phyloP scores from a whole-genome alignment of 2,113 vertebrate species.

The Pan paniscus region DNA sequence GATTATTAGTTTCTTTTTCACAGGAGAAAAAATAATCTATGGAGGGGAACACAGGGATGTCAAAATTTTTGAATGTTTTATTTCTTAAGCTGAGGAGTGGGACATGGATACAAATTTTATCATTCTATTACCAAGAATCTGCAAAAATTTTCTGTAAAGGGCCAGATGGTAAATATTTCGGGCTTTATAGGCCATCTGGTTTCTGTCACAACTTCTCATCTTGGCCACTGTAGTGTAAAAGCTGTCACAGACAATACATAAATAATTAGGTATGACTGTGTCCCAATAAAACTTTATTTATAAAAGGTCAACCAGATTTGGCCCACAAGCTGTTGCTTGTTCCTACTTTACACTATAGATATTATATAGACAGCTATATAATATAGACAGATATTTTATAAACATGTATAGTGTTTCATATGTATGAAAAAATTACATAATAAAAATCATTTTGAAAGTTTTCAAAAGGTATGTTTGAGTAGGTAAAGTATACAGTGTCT shows the following conservation, averaged over 20 bases:
- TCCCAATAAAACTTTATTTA: neutral
- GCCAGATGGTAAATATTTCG: neutral
- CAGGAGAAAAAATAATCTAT: neutral
- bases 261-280: neutral
- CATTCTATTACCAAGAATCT: neutral
- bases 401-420: neutral
- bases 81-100: neutral
- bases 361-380: neutral
- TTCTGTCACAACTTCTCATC: neutral
- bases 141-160: neutral
- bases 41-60: neutral
- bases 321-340: neutral
- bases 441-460: constrained; percentile 8
- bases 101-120: neutral
- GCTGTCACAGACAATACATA: neutral
- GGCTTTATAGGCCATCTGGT: neutral
- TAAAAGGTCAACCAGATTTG: neutral
- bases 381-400: neutral
- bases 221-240: neutral
- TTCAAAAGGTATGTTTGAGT: neutral
- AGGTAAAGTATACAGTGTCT: neutral
- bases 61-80: neutral
- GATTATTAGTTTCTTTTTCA: neutral
- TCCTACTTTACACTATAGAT: neutral
- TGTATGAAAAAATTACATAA: neutral